Percentiles rank a stretch among this genome's conserved stretches.
Evolutionary conservation across 2,797 vertebrate species (phyloP).

Genomic region (Catostomus latipinnis): DNA sequence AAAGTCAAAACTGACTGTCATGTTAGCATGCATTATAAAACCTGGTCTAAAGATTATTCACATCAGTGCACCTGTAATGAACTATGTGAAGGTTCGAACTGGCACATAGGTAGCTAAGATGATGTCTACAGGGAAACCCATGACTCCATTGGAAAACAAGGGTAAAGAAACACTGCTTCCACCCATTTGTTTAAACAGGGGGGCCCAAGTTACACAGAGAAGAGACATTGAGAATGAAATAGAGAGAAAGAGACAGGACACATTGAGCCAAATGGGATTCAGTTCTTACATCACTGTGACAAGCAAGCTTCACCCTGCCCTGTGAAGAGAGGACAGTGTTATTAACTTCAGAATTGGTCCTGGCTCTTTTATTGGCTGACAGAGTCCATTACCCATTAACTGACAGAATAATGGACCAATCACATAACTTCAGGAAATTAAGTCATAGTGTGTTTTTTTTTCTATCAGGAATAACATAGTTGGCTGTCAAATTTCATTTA

Average conservation of each 20-base stretch:
- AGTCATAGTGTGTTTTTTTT: not conserved
- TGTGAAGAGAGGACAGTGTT: constrained; percentile 90
- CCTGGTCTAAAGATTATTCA: not conserved
- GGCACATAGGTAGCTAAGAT: constrained; percentile 24
- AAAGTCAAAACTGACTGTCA: constrained; percentile 23
- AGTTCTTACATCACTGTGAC: constrained; percentile 99
- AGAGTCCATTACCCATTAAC: constrained; percentile 28
- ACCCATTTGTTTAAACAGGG: constrained; percentile 70
- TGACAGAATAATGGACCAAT: constrained; percentile 30
- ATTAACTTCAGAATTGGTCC: constrained; percentile 73
- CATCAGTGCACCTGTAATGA: constrained; percentile 24
- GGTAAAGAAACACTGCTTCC: constrained; percentile 66
- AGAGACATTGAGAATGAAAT: constrained; percentile 64
- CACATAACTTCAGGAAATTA: constrained; percentile 17
- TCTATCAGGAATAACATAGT: not conserved
- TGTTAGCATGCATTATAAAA: constrained; percentile 34
- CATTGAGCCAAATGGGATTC: constrained; percentile 81
- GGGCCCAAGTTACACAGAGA: constrained; percentile 63
- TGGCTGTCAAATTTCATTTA: too few relatives aligned
- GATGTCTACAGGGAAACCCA: constrained; percentile 25
- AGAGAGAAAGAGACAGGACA: constrained; percentile 77
- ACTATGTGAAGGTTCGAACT: constrained; percentile 14
- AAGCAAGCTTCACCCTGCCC: constrained; percentile 98
- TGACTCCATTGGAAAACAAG: constrained; percentile 57
- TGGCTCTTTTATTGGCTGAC: constrained; percentile 61